Evolutionary conservation across 2,797 vertebrate species (phyloP), one percentile per base, ranked within the genome.

Genomic region (Arctocebus calabarensis): DNA sequence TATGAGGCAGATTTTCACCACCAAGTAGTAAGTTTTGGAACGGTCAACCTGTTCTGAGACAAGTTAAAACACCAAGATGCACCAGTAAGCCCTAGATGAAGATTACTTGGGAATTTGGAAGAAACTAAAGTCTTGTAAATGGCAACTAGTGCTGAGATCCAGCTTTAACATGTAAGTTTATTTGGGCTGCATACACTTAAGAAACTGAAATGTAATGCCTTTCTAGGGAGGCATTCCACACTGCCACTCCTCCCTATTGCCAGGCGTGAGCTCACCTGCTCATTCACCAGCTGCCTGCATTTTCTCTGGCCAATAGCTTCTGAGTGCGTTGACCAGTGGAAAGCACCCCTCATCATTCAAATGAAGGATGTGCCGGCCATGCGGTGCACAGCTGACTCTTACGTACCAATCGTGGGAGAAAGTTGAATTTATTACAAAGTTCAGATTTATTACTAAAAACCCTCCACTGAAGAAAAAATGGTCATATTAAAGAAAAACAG

Each of bases 391-490:
- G 12, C 14, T 79, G 20, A 64, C 57, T 40, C n/a, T 37, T 40
- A 37, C 3, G 22, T 25, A 92, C 2, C 25, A 61, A 66, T 37
- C 55, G 7, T 4, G 2, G 7, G 55, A 84, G 70, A 12, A 29
- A 17, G 5, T 23, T 9, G 4, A 62, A 4, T 74, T 77, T 84
- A 48, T 55, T 25, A 48, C 23, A 77, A 66, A 52, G 9, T 64
- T 4, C 11, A 37, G 5, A 62, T 75, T 93, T 57, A 71, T 64
- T 88, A 89, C 74, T 70, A 92, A 88, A 84, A 61, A 78, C 5
- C 13, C 2, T 85, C 73, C 73, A 70, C 29, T 61, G 34, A 34
- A 37, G 19, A 73, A 96, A 75, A 84, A 61, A 55, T 37, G 23
- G 20, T 48, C 43, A 17, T 62, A 20, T 61, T 55, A 75, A 88